A percentile compares a stretch with the other conserved stretches of the same genome.
These are phyloP conservation scores for Phalacrocorax aristotelis DNA, from an alignment of 2,113 vertebrate genomes.

Conservation along the genomic window DNA sequence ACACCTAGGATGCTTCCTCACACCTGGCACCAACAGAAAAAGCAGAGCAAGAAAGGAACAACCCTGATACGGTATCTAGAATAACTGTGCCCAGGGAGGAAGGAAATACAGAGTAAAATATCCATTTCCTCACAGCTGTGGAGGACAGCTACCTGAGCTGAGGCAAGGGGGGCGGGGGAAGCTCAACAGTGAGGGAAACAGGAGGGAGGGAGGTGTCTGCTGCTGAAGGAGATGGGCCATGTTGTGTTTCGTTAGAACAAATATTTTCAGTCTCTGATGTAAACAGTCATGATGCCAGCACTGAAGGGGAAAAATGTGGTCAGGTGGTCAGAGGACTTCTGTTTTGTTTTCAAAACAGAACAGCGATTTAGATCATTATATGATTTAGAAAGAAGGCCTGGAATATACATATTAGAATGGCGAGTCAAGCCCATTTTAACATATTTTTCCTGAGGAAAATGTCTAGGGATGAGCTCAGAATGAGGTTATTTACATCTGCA, in stretches of 20 bases:
- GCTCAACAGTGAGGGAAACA: background rate
- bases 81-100: background rate
- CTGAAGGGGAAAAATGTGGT: background rate
- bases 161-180: background rate
- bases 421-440: background rate
- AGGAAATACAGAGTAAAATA: background rate
- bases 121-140: background rate
- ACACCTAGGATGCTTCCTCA: background rate
- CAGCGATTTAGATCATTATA: background rate
- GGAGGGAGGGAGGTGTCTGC: background rate
- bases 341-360: background rate
- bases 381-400: background rate
- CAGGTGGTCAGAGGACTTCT: background rate
- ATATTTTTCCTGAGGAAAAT: background rate
- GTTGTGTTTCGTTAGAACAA: background rate
- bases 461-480: background rate
- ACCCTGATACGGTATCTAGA: background rate
- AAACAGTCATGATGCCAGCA: background rate
- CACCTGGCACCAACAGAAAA: background rate
- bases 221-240: background rate
- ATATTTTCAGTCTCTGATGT: background rate
- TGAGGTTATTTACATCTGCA: background rate
- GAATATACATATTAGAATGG: background rate
- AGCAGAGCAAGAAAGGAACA: background rate
- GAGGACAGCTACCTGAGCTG: background rate